These are phyloP conservation scores for Hypsibius dujardini DNA, from an alignment of 1,140 invertebrate species.

Conservation along the genomic window DNA sequence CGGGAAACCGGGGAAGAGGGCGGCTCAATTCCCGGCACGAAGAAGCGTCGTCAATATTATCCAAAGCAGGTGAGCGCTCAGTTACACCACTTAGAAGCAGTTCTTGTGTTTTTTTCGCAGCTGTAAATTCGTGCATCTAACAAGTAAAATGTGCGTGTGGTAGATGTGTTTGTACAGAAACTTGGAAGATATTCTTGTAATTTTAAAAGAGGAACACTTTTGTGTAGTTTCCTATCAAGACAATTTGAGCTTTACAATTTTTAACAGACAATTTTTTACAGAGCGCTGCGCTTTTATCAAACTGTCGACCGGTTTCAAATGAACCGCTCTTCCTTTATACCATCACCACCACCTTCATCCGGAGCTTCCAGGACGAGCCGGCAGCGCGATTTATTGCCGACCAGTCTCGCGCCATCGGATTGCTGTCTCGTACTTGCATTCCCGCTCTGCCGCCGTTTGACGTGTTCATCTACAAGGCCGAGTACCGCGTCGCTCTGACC, in stretches of 20 bases:
- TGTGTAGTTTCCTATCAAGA: no score
- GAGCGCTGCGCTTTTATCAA: background rate
- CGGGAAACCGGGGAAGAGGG: constrained; percentile 23
- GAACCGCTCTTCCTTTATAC: constrained; percentile 27
- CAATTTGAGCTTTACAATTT: no score
- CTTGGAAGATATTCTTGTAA: no score
- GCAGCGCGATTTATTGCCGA: background rate
- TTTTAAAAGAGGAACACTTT: no score
- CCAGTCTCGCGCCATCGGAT: background rate
- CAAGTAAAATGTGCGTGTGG: no score
- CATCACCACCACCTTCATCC: constrained; percentile 29
- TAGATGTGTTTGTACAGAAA: no score
- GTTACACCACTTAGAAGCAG: no score
- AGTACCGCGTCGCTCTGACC: constrained; percentile 31
- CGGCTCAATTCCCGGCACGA: constrained; percentile 30
- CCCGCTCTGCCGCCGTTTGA: constrained; percentile 32
- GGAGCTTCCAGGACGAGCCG: constrained; percentile 32
- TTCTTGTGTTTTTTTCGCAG: no score
- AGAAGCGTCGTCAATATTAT: constrained; percentile 35
- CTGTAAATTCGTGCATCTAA: no score
- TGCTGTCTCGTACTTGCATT: background rate
- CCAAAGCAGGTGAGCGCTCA: constrained; percentile 24
- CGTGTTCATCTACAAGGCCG: constrained; percentile 34
- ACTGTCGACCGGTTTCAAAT: constrained; percentile 6
- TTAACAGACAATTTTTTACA: constrained; percentile 17